Evolutionary conservation across 2,888 invertebrate species (phyloP), one percentile per base, ranked within the genome.

Genomic region (Opisthograptis luteolata): DNA sequence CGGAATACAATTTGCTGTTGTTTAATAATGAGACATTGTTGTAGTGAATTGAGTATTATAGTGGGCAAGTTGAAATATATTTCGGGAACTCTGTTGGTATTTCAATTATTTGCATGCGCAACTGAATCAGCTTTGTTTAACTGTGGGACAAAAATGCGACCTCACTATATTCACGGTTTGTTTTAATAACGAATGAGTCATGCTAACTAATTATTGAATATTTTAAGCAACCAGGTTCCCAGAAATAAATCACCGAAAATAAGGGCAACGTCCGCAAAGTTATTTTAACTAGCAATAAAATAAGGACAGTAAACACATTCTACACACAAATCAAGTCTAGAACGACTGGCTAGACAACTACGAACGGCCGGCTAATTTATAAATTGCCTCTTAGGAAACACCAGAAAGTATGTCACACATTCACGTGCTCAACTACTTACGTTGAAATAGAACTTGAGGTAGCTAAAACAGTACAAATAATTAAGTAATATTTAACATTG

Each of bases 381-480:
- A 62, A 50, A 62, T 51, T 62, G 62, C 64, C 56, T 66, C 54
- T 65, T 70, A 62, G 59, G 68, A 70, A 70, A 75, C 58, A 53
- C 62, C 69, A 58, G 66, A 69, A 74, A 70, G 70, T 75, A 55
- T 67, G 67, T 70, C 66, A 67, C 66, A 67, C 62, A 65, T 65
- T 63, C 65, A 58, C 49, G 58, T 62, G 57, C 54, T 46, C 8
- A n/a, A 35, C 48, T 27, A 35, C 51, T 65, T 32, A 12, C n/a
- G 5, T 14, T 15, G 24, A 7, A 6, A 39, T 35, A 47, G 34
- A 35, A 35, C 41, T 15, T 41, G 27, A 30, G 22, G 22, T 47
- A 12, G 25, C 10, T 40, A 27, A 10, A 42, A 13, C 17, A 0
- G 0, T 1, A 37, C 5, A n/a, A n/a, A n/a, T n/a, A n/a, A n/a